Conservation (phyloP, 2,797 vertebrate species). For the Melanotaenia pygmaea region DNA sequence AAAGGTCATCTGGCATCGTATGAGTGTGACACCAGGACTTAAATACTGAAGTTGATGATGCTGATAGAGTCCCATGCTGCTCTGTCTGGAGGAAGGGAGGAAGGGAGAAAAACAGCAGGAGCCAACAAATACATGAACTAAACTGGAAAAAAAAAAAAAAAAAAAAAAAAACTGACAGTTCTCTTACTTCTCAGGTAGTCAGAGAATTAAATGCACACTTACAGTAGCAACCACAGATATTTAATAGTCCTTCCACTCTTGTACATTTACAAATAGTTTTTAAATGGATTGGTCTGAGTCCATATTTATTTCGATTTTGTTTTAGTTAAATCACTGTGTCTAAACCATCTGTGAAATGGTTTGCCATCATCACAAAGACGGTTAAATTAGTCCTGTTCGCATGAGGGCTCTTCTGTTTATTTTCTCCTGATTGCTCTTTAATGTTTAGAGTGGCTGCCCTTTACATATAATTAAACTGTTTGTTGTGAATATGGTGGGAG, state of each 20-base stretch:
- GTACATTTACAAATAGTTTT: slow-evolving; percentile 39
- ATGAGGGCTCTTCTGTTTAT: slow-evolving; percentile 39
- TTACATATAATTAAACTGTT: slow-evolving; percentile 20
- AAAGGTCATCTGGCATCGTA: too few relatives aligned
- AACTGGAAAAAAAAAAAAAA: too few relatives aligned
- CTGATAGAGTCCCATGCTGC: too few relatives aligned
- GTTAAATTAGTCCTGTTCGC: slow-evolving; percentile 47
- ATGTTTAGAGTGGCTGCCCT: slow-evolving; percentile 32
- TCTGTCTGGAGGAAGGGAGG: too few relatives aligned
- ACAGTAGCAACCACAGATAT: slow-evolving; percentile 19
- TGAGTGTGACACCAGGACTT: too few relatives aligned
- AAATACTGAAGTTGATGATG: too few relatives aligned
- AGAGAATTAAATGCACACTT: slow-evolving; percentile 16
- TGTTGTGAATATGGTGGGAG: slow-evolving; percentile 13
- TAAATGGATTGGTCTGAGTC: slow-evolving; percentile 19
- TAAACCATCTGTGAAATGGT: slow-evolving; percentile 37
- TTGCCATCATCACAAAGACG: slow-evolving; percentile 3
- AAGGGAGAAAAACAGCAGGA: too few relatives aligned
- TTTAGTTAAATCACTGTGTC: slow-evolving; percentile 39
- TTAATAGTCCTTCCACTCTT: slow-evolving; percentile 22
- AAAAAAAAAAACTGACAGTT: too few relatives aligned
- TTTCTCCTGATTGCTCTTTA: slow-evolving; percentile 38
- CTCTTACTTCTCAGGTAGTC: not conserved
- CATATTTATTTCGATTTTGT: slow-evolving; percentile 43
- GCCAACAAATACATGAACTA: too few relatives aligned